These are phyloP conservation scores for Epinephelus awoara DNA, from an alignment of 2,797 vertebrate species.

Conservation along the genomic window DNA sequence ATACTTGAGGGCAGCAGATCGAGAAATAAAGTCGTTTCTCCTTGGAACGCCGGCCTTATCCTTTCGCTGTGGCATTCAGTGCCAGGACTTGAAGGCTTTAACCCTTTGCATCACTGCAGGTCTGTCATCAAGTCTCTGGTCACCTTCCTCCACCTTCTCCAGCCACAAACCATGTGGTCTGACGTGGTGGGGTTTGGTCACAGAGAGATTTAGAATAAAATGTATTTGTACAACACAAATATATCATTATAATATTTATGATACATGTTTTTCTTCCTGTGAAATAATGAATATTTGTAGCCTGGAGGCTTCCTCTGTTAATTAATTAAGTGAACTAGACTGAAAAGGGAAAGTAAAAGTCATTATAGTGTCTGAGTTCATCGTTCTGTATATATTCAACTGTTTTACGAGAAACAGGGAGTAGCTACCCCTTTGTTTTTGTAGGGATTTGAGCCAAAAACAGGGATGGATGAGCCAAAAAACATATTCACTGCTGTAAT, in stretches of 20 bases:
- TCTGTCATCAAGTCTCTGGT: slow-evolving; percentile 21
- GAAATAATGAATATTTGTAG: slow-evolving; percentile 76
- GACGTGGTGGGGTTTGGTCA: slow-evolving; percentile 26
- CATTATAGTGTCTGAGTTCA: slow-evolving; percentile 70
- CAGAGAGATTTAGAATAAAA: slow-evolving; percentile 39
- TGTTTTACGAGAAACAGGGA: slow-evolving; percentile 44
- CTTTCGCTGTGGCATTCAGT: slow-evolving; percentile 41
- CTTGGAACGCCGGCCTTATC: slow-evolving; percentile 50
- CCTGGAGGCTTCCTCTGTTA: slow-evolving; percentile 69
- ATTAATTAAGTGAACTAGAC: slow-evolving; percentile 77
- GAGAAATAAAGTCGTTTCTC: slow-evolving; percentile 68
- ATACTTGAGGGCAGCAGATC: slow-evolving; percentile 60
- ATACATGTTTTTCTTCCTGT: slow-evolving; percentile 70
- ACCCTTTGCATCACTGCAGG: slow-evolving; percentile 20
- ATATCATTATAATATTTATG: slow-evolving; percentile 72
- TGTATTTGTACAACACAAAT: slow-evolving; percentile 56
- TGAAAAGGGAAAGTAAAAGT: slow-evolving; percentile 74
- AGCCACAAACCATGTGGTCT: background rate
- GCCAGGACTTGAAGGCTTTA: slow-evolving; percentile 51
- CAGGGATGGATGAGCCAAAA: slow-evolving; percentile 47
- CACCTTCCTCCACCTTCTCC: slow-evolving; percentile 40
- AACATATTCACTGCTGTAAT: slow-evolving; percentile 65
- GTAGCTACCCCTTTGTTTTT: slow-evolving; percentile 52
- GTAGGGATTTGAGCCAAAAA: slow-evolving; percentile 60
- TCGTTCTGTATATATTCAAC: slow-evolving; percentile 44